Evolutionary conservation across 2,113 vertebrate genomes (phyloP), one percentile per base, ranked within the genome.

Genomic region (Prunella fulvescens): DNA sequence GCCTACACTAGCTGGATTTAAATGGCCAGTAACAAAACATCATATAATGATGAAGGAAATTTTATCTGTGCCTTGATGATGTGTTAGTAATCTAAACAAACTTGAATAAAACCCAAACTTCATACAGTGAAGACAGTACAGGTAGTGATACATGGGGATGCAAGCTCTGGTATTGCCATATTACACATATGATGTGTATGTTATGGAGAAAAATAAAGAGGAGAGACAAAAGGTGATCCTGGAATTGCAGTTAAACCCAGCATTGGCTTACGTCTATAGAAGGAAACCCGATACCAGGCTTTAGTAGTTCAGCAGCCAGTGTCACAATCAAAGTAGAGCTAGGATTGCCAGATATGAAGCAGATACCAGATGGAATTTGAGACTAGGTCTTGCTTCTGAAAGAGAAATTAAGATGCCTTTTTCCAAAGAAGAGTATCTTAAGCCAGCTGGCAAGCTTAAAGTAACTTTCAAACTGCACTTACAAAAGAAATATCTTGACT

Each of bases 381-480:
- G 76, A 79, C 31, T 73, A 47, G 35, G 33, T 79, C 70, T 88
- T 92, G 47, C 74, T 96, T 95, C 86, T 93, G 61, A 73, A 92
- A 66, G 71, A 91, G 80, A 90, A 96, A 65, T 66, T 88, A 74
- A 90, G 69, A 60, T 90, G 29, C 67, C 53, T 83, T 81, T 84
- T 96, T 92, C 70, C 73, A 53, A 25, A 56, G 39, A 65, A 71
- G 24, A 94, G 47, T 81, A 23, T 77, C 13, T 85, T 77, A 78
- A 86, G 47, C 76, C 76, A 88, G 53, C 58, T 88, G 76, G 67
- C 79, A 81, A 62, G 33, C n/a, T 80, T 83, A 57, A 90, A 53
- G 31, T 81, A 60, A 57, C 57, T 84, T 89, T 37, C 16, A 56
- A 87, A 84, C 18, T 56, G 40, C 37, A 9, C 7, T 93, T 47